Conservation (phyloP, 2,888 invertebrate species). For the Zaprionus lineosus region DNA sequence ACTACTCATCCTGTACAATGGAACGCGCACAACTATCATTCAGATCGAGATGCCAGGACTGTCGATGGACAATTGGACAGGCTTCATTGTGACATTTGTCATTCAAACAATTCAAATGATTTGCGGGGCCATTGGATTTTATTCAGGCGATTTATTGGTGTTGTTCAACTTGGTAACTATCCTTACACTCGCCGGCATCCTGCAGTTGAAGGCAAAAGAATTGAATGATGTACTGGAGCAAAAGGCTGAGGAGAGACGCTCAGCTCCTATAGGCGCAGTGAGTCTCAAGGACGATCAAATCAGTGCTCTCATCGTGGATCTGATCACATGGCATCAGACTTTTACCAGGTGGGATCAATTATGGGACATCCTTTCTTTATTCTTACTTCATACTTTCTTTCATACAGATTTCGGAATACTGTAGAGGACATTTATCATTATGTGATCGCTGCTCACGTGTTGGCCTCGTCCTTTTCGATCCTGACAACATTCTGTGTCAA, state of each 20-base stretch:
- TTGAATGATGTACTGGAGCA: slow-evolving; percentile 9
- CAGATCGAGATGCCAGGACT: no score
- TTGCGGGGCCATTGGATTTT: no score
- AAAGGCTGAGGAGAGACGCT: neutral
- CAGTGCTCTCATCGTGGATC: neutral
- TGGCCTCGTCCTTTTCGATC: slow-evolving; percentile 21
- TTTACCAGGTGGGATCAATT: neutral
- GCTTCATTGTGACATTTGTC: no score
- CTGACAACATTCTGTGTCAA: no score
- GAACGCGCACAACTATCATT: no score
- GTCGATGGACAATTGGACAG: no score
- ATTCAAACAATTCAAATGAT: no score
- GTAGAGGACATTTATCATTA: slow-evolving; percentile 21
- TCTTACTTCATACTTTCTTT: neutral
- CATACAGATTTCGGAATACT: neutral
- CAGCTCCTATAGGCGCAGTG: neutral
- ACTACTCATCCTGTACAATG: no score
- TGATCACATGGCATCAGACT: neutral
- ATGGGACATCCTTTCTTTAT: neutral
- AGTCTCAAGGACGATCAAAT: neutral
- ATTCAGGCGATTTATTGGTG: neutral
- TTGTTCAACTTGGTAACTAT: neutral
- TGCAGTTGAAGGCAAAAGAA: slow-evolving; percentile 11
- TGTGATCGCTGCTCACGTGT: slow-evolving; percentile 32
- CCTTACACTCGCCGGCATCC: neutral